Conservation (phyloP, 1,140 invertebrate species). For the Drosophila leontia region DNA sequence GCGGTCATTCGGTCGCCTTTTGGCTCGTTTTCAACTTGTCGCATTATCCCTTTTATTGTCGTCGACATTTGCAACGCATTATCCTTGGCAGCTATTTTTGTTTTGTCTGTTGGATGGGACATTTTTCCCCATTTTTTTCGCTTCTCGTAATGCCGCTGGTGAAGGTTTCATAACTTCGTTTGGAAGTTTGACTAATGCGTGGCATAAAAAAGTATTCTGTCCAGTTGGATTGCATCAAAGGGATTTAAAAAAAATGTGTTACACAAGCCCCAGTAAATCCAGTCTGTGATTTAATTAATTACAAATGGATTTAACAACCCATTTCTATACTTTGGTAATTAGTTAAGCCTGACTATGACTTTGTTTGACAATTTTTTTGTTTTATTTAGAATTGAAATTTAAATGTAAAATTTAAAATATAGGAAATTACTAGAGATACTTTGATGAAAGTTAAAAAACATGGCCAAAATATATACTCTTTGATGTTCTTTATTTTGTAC, state of each 20-base stretch:
- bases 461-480: neutral
- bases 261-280: neutral
- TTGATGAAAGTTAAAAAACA: too few species aligned
- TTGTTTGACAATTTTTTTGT: neutral
- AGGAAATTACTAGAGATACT: too few species aligned
- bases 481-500: neutral
- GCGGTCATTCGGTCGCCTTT: constrained; percentile 72
- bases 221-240: neutral
- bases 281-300: neutral
- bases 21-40: constrained; percentile 74
- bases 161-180: constrained; percentile 31
- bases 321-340: neutral
- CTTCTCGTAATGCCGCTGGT: neutral
- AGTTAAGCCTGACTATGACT: neutral
- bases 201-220: constrained; percentile 9
- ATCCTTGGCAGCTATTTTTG: constrained; percentile 52
- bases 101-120: constrained; percentile 12
- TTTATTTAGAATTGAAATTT: neutral
- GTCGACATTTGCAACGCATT: constrained; percentile 71
- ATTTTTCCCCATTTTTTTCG: constrained; percentile 11
- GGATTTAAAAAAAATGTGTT: neutral
- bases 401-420: too few species aligned
- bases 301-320: neutral
- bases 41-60: constrained; percentile 80
- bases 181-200: constrained; percentile 32